phyloP scores from a whole-genome alignment of 2,113 vertebrate species.

The Atractosteus spatula region DNA sequence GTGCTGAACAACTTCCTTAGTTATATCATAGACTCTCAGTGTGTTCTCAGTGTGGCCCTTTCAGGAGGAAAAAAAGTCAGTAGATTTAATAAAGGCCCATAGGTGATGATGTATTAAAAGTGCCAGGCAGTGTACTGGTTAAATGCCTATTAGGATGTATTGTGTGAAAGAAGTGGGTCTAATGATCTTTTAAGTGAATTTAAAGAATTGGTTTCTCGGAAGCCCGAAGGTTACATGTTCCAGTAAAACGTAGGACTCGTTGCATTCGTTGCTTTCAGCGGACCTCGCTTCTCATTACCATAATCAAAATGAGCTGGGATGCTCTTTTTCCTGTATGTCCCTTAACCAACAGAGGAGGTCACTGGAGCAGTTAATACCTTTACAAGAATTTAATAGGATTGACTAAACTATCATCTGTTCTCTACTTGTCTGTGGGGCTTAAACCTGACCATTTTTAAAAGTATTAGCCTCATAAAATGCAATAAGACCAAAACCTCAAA shows the following conservation, averaged over 20 bases:
- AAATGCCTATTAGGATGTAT: background rate
- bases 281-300: background rate
- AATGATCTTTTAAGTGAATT: constrained; percentile 12
- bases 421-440: background rate
- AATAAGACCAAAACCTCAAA: too few relatives aligned
- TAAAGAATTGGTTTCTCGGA: constrained; percentile 9
- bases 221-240: background rate
- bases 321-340: background rate
- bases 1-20: too few relatives aligned
- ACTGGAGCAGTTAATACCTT: background rate
- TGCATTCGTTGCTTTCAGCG: background rate
- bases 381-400: background rate
- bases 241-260: background rate
- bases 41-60: background rate
- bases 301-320: background rate
- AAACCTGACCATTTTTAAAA: too few relatives aligned
- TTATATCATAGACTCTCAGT: background rate
- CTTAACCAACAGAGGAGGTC: background rate
- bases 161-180: background rate
- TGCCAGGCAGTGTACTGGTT: background rate
- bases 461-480: too few relatives aligned
- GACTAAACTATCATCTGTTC: background rate
- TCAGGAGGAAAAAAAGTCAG: background rate
- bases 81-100: background rate
- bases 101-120: background rate